Evolutionary conservation across 2,113 vertebrate genomes (phyloP).

Genomic region (Chloropsis hardwickii): DNA sequence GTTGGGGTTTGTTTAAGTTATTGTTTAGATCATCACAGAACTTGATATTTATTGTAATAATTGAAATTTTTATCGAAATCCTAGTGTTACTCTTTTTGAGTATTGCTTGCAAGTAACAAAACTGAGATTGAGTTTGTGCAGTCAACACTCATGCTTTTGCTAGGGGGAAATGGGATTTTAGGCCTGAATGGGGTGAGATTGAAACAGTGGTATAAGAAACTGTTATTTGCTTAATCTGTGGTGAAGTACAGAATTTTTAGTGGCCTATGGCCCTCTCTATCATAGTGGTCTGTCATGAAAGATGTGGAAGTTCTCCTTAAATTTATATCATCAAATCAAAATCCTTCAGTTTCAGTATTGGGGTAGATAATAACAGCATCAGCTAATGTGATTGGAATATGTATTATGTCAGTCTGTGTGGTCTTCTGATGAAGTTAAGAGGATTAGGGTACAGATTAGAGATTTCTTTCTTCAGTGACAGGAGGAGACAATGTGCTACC

Average conservation of each 20-base stretch:
- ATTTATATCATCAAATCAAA: not conserved
- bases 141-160: not conserved
- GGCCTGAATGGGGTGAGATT: not conserved
- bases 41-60: not conserved
- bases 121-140: not conserved
- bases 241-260: not conserved
- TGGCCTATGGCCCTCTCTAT: not conserved
- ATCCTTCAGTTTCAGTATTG: not conserved
- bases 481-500: not conserved
- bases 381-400: not conserved
- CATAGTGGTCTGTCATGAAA: not conserved
- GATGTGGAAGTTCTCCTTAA: not conserved
- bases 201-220: not conserved
- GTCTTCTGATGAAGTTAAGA: not conserved
- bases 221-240: not conserved
- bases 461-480: not conserved
- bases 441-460: conserved; percentile 18
- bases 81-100: not conserved
- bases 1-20: conserved; percentile 5
- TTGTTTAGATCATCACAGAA: conserved; percentile 1
- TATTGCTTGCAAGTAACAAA: not conserved
- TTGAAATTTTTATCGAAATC: not conserved
- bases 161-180: not conserved
- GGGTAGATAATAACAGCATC: not conserved
- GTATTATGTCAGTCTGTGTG: not conserved